Percentiles rank a stretch among this genome's conserved stretches.
phyloP scores from a whole-genome alignment of 2,888 invertebrate species.

The Laothoe populi region DNA sequence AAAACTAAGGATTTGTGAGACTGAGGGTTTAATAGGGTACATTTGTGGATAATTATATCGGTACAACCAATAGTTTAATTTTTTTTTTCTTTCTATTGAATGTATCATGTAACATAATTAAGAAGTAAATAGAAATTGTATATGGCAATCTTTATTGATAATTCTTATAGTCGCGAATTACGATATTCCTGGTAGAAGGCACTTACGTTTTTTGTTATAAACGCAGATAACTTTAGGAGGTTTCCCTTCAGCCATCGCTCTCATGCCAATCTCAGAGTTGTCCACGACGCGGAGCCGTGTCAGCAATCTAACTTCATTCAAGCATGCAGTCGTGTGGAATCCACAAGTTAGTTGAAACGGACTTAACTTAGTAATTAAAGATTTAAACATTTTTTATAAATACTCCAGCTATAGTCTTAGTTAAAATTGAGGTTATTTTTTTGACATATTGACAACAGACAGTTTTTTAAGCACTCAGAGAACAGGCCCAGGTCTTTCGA shows the following conservation, averaged over 20 bases:
- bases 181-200: not conserved
- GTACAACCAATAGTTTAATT: too few relatives aligned
- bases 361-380: constrained; percentile 54
- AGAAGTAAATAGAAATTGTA: too few relatives aligned
- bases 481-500: not conserved
- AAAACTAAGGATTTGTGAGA: too few relatives aligned
- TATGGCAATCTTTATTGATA: too few relatives aligned
- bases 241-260: constrained; percentile 97
- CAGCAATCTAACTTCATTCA: constrained; percentile 89
- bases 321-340: constrained; percentile 85
- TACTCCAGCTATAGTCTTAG: not conserved
- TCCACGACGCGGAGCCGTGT: constrained; percentile 96
- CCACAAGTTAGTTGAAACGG: constrained; percentile 48
- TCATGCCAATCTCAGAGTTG: constrained; percentile 97
- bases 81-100: too few relatives aligned
- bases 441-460: constrained; percentile 30
- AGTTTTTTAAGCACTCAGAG: not conserved
- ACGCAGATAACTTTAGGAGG: constrained; percentile 97
- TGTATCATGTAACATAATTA: too few relatives aligned
- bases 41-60: too few relatives aligned
- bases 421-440: constrained; percentile 38
- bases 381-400: constrained; percentile 62
- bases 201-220: constrained; percentile 90
- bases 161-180: too few relatives aligned
- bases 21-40: too few relatives aligned